phyloP scores from a whole-genome alignment of 2,113 vertebrate species.

The Salminus brasiliensis region DNA sequence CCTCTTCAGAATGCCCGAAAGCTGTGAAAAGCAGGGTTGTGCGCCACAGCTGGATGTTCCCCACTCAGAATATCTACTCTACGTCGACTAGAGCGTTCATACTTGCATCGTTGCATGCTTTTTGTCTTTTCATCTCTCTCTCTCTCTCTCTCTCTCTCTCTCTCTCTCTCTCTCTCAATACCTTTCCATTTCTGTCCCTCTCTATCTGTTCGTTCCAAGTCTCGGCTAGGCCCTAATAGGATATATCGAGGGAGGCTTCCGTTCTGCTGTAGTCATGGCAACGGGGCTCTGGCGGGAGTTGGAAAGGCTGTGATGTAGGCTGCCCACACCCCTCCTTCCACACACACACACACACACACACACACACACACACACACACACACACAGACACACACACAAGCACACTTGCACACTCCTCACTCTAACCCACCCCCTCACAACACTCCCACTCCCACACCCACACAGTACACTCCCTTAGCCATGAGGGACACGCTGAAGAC shows the following conservation, averaged over 20 bases:
- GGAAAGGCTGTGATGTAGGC: conserved; percentile 72
- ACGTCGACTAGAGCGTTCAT: conserved; percentile 17
- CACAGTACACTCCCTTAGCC: conserved; percentile 60
- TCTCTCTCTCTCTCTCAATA: conserved; percentile 20
- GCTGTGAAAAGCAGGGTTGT: background rate
- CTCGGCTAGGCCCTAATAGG: conserved; percentile 69
- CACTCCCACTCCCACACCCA: conserved; percentile 50
- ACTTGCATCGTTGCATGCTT: conserved; percentile 16
- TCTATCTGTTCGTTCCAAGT: conserved; percentile 42
- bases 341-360: conserved; percentile 40
- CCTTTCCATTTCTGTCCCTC: conserved; percentile 31
- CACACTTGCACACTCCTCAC: conserved; percentile 33
- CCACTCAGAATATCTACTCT: background rate
- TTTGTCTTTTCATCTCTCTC: too few species aligned
- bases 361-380: conserved; percentile 31
- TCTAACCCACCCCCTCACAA: conserved; percentile 35
- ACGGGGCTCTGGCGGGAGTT: conserved; percentile 78
- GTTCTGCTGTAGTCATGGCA: conserved; percentile 73
- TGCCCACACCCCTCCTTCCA: conserved; percentile 60
- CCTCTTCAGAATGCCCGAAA: background rate
- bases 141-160: conserved; percentile 6
- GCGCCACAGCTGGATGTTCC: background rate
- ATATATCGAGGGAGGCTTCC: conserved; percentile 78
- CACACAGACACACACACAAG: conserved; percentile 36
- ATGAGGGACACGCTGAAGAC: conserved; percentile 45